Conservation (phyloP, 2,888 invertebrate species). For the Eupithecia exiguata region DNA sequence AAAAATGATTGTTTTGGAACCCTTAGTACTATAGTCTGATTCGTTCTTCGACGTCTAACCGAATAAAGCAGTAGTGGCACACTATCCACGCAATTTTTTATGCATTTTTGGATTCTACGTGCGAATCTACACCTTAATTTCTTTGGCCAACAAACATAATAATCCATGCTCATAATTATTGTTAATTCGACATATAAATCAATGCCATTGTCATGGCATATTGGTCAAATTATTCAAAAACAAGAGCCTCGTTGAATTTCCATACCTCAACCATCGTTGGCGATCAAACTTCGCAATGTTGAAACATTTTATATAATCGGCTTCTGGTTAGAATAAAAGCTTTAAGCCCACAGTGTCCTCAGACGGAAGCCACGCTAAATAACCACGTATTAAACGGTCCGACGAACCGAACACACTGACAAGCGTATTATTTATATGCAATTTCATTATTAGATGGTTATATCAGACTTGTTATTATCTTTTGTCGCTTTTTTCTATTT, state of each 20-base stretch:
- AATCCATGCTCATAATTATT: too few species aligned
- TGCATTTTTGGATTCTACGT: background rate
- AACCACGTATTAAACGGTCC: constrained; percentile 75
- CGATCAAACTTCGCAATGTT: background rate
- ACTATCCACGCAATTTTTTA: too few species aligned
- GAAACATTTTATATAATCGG: background rate
- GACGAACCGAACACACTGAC: constrained; percentile 73
- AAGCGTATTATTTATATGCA: constrained; percentile 78
- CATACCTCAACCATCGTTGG: too few species aligned
- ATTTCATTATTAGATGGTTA: constrained; percentile 82
- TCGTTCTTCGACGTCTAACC: background rate
- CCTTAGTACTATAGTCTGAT: background rate
- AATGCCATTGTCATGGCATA: background rate
- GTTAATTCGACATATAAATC: too few species aligned
- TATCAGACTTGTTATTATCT: constrained; percentile 79
- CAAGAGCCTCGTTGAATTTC: background rate
- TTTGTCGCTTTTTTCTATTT: constrained; percentile 82
- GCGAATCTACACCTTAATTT: background rate
- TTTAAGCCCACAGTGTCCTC: constrained; percentile 17
- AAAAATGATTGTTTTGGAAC: too few species aligned
- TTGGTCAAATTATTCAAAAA: background rate
- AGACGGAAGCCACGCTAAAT: constrained; percentile 70
- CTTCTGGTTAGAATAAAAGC: background rate
- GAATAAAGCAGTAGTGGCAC: too few species aligned
- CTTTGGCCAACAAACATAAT: background rate